Evolutionary conservation across 1,140 invertebrate species (phyloP), one percentile per base, ranked within the genome.

Genomic region (Drosophila serrata): DNA sequence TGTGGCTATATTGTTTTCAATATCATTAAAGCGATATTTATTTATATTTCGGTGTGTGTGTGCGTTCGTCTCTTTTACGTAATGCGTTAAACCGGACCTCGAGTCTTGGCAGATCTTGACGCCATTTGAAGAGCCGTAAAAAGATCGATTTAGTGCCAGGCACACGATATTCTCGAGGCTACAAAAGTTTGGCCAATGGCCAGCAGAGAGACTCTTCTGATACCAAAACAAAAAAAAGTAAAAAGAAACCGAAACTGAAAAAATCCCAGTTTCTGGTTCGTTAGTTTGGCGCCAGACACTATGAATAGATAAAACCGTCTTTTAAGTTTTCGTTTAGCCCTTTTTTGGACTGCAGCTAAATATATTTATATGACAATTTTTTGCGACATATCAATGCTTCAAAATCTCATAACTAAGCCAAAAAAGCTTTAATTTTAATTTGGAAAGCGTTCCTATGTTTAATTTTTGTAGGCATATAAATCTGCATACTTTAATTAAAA

Each of bases 61-160:
- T 29, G 40, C 29, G 48, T 27, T 33, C 46, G 53, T 42, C 56
- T 65, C 75, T 85, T 87, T 80, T 84, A 88, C 84, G 84, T 84
- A 90, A 90, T 78, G 57, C 39, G 40, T 27, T 56, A 88, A 90
- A 88, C 84, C 84, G 84, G 84, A 88, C 80, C 80, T 80, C 51
- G 29, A 43, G 12, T 43, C 65, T 49, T 72, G 64, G 61, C 77
- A 56, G 58, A 53, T 56, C 46, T 48, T 46, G 51, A 70, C 42
- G 76, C 45, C 51, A 59, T 58, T 56, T 77, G 42, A 80, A 67
- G 63, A 82, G 49, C 58, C 22, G 45, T 53, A 55, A 80, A 68
- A 77, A 82, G 60, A 73, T 79, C 65, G 75, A 63, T 68, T 82
- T 59, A 64, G 82, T 87, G 84, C 80, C 82, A 53, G 80, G 84